Conservation (phyloP, 2,888 invertebrate genomes). For the Ormyrus labotus region DNA sequence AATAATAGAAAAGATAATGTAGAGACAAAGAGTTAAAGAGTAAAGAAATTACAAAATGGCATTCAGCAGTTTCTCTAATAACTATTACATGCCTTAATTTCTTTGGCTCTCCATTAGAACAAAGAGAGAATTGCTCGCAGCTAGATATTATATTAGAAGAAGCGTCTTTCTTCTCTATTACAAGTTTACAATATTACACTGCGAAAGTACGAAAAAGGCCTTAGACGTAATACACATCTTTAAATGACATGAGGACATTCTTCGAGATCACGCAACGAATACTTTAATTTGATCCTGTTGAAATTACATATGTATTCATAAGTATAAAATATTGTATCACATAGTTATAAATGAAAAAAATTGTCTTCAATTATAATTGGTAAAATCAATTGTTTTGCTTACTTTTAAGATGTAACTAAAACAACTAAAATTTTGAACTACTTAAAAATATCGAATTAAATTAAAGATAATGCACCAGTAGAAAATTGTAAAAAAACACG, state of each 20-base stretch:
- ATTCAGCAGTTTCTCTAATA: slow-evolving; percentile 30
- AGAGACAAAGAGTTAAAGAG: slow-evolving; percentile 11
- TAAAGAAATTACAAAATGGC: neutral
- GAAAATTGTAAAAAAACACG: no score
- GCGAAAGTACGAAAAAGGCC: slow-evolving; percentile 48
- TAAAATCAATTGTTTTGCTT: no score
- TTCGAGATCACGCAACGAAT: slow-evolving; percentile 13
- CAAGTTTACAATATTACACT: slow-evolving; percentile 29
- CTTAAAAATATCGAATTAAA: no score
- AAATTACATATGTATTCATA: neutral
- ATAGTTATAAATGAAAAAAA: no score
- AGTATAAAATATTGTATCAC: no score
- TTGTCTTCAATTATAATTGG: no score
- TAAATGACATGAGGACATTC: slow-evolving; percentile 16
- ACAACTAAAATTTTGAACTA: no score
- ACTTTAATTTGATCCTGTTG: slow-evolving; percentile 12
- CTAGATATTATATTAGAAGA: slow-evolving; percentile 8
- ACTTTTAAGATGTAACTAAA: no score
- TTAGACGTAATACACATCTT: slow-evolving; percentile 23
- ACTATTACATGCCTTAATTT: neutral
- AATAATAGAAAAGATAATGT: slow-evolving; percentile 18
- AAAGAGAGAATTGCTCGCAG: slow-evolving; percentile 31
- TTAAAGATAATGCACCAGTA: no score
- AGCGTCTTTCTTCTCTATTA: slow-evolving; percentile 26
- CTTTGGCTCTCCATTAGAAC: slow-evolving; percentile 19